Evolutionary conservation across 2,797 vertebrate species (phyloP).

Genomic region (Psittacula echo): DNA sequence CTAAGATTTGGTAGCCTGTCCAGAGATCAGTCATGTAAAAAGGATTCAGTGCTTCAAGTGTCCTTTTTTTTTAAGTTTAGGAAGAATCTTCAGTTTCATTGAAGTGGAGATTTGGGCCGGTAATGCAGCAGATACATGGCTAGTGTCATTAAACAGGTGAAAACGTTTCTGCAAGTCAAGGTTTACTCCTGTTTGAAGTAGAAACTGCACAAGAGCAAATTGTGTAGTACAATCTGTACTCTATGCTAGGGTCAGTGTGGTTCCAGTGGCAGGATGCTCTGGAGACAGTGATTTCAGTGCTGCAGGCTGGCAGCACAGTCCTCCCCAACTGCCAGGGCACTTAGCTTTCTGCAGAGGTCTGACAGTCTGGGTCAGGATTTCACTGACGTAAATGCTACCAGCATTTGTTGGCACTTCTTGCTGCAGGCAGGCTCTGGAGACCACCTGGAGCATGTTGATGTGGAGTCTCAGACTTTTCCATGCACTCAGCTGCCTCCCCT

Average conservation of each 20-base stretch:
- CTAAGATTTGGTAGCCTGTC: background rate
- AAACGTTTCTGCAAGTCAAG: background rate
- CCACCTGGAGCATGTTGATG: background rate
- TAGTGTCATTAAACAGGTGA: background rate
- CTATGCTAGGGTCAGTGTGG: background rate
- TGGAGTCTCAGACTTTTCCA: background rate
- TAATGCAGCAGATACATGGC: background rate
- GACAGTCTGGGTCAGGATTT: background rate
- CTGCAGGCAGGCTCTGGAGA: background rate
- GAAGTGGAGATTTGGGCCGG: background rate
- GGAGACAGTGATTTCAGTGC: background rate
- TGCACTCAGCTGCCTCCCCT: background rate
- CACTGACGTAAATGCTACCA: background rate
- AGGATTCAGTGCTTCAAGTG: background rate
- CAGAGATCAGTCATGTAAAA: background rate
- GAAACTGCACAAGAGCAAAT: background rate
- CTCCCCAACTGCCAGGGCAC: background rate
- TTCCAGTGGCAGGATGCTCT: background rate
- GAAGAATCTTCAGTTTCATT: background rate
- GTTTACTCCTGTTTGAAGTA: background rate
- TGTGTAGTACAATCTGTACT: background rate
- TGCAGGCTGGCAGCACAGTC: background rate
- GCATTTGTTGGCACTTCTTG: background rate
- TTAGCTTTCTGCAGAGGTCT: background rate
- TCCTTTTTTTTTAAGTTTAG: background rate